Evolutionary conservation across 1,140 invertebrate genomes (phyloP).

Genomic region (Drosophila suzukii): DNA sequence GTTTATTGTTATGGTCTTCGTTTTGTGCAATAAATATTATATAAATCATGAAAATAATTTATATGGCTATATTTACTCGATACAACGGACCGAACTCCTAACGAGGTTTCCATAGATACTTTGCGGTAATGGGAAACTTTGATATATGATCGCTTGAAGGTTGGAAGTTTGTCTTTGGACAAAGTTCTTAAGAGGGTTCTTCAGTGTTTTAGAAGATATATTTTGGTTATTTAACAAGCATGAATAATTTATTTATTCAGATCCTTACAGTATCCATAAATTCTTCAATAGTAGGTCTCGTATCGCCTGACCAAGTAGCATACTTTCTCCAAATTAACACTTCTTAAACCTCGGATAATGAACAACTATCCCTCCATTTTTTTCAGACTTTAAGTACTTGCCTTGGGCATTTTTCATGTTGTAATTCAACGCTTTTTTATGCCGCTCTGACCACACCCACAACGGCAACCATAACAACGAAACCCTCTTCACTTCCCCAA

Average conservation of each 20-base stretch:
- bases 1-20: slow-evolving; percentile 69
- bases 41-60: slow-evolving; percentile 75
- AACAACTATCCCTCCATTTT: slow-evolving; percentile 20
- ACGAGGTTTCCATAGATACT: slow-evolving; percentile 31
- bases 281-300: neutral
- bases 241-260: too few species aligned
- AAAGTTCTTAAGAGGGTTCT: neutral
- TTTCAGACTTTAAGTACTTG: slow-evolving; percentile 39
- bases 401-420: slow-evolving; percentile 40
- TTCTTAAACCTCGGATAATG: slow-evolving; percentile 5
- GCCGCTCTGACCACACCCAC: slow-evolving; percentile 50
- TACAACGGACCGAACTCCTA: slow-evolving; percentile 9
- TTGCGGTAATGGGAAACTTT: slow-evolving; percentile 32
- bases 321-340: slow-evolving; percentile 5
- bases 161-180: neutral
- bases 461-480: slow-evolving; percentile 41
- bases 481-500: slow-evolving; percentile 26
- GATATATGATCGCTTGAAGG: slow-evolving; percentile 20
- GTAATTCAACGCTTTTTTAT: slow-evolving; percentile 72
- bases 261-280: neutral
- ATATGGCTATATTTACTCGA: slow-evolving; percentile 50
- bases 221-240: neutral
- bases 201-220: neutral
- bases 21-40: slow-evolving; percentile 71
- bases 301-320: neutral